Percentiles rank a stretch among this genome's conserved stretches.
Evolutionary conservation across 2,888 invertebrate genomes (phyloP).

Genomic region (Orthonychiurus folsomi): DNA sequence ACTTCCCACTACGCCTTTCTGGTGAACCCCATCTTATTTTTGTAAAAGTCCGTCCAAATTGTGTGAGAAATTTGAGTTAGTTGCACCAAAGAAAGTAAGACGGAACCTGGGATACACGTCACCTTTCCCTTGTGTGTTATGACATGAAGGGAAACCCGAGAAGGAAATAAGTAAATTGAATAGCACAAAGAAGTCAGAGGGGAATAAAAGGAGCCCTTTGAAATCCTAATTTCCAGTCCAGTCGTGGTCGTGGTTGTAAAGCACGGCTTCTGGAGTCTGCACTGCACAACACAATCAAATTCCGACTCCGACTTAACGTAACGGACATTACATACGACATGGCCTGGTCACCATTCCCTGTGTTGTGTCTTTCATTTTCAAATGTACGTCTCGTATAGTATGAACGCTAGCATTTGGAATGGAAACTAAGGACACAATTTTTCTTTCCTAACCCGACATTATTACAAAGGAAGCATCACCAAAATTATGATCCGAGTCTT

Average conservation of each 20-base stretch:
- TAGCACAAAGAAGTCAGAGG: neutral
- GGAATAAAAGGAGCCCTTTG: slow-evolving; percentile 4
- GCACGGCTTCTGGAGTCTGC: too few species aligned
- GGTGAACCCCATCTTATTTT: too few species aligned
- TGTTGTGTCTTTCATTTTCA: too few species aligned
- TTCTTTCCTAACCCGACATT: neutral
- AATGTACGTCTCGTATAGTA: too few species aligned
- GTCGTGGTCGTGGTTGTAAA: neutral
- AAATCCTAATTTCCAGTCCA: neutral
- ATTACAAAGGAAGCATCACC: neutral
- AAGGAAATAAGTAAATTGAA: neutral
- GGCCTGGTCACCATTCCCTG: too few species aligned
- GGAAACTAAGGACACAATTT: neutral
- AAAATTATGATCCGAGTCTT: neutral
- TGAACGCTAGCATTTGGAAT: too few species aligned
- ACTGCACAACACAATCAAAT: neutral
- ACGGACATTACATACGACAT: too few species aligned
- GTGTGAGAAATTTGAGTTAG: too few species aligned
- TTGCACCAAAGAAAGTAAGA: neutral
- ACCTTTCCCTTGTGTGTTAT: too few species aligned
- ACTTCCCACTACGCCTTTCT: too few species aligned
- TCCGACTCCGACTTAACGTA: neutral
- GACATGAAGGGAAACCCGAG: neutral
- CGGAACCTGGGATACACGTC: too few species aligned
- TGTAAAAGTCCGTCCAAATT: too few species aligned